A percentile compares a stretch with the other conserved stretches of the same genome.
Conservation (phyloP, 2,797 vertebrate genomes). For the Peromyscus eremicus region DNA sequence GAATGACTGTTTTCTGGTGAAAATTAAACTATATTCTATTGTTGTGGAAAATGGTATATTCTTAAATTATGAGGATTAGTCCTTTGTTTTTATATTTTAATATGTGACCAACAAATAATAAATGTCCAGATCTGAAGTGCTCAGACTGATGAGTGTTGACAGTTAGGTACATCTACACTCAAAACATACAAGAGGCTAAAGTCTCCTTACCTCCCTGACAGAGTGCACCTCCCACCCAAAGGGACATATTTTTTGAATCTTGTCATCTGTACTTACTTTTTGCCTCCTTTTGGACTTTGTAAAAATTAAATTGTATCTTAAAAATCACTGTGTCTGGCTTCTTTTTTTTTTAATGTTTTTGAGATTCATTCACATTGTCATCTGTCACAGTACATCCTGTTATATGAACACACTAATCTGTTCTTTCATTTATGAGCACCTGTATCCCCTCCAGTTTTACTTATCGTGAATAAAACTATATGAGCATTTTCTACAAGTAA, state of each 20-base stretch:
- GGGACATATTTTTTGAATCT: neutral
- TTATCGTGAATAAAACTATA: neutral
- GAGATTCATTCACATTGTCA: neutral
- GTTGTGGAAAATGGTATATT: neutral
- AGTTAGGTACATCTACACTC: neutral
- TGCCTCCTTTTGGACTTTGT: neutral
- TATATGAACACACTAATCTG: neutral
- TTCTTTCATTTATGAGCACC: neutral
- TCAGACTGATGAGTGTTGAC: neutral
- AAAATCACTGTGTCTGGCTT: neutral
- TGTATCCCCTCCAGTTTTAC: neutral
- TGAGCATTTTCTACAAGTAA: slow-evolving; percentile 18
- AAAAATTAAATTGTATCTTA: slow-evolving; percentile 11
- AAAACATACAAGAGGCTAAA: neutral
- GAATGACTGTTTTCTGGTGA: slow-evolving; percentile 34
- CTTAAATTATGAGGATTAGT: slow-evolving; percentile 15
- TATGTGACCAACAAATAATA: slow-evolving; percentile 5
- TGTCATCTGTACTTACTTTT: slow-evolving; percentile 26
- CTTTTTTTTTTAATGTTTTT: slow-evolving; percentile 28
- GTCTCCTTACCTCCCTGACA: neutral
- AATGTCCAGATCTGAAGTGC: neutral
- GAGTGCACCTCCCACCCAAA: neutral
- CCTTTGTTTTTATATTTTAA: slow-evolving; percentile 12
- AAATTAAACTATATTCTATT: slow-evolving; percentile 25
- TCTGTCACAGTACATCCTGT: neutral